These are phyloP conservation scores for Amniataba percoides DNA, from an alignment of 2,797 vertebrate genomes.

Conservation along the genomic window DNA sequence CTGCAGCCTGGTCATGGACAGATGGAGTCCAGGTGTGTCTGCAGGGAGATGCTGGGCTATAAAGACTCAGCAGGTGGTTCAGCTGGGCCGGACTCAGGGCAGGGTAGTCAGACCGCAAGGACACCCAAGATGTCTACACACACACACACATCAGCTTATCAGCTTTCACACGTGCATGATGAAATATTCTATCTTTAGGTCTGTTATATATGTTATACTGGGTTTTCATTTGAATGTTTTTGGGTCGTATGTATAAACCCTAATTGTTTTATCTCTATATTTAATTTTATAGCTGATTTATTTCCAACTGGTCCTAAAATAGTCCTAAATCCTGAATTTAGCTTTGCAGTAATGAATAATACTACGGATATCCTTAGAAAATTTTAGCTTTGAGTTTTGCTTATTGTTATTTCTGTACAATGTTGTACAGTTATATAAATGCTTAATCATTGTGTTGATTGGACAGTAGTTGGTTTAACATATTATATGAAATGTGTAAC, in stretches of 20 bases:
- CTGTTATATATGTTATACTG: too few species aligned
- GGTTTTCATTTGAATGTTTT: too few species aligned
- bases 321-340: too few species aligned
- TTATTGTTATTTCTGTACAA: too few species aligned
- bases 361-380: too few species aligned
- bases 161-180: background rate
- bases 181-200: too few species aligned
- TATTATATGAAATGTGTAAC: background rate
- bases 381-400: too few species aligned
- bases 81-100: slow-evolving; percentile 84
- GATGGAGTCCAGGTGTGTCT: slow-evolving; percentile 81
- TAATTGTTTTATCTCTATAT: too few species aligned
- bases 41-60: slow-evolving; percentile 76
- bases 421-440: background rate
- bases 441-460: background rate
- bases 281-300: too few species aligned
- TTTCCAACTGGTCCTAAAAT: too few species aligned
- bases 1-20: slow-evolving; percentile 65
- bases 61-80: slow-evolving; percentile 86
- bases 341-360: too few species aligned
- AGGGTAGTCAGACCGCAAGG: slow-evolving; percentile 80
- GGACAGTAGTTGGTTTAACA: background rate
- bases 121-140: slow-evolving; percentile 81
- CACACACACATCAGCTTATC: background rate
- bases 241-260: too few species aligned